Conservation (phyloP, 2,113 vertebrate genomes). For the Sylvietta virens region DNA sequence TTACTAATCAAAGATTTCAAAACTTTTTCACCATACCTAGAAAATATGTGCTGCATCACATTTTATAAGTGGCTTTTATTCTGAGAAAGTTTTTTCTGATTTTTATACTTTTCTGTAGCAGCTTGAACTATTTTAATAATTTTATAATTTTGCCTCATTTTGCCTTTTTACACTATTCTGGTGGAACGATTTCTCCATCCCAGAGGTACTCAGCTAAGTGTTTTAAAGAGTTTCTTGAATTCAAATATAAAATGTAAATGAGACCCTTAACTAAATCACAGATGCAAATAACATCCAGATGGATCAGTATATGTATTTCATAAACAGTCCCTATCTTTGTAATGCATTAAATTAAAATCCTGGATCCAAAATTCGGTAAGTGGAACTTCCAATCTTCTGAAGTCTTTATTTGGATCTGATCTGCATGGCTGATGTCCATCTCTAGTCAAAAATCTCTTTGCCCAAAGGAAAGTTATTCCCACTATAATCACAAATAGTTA, state of each 20-base stretch:
- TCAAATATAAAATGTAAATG: conserved; percentile 47
- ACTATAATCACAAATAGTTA: conserved; percentile 30
- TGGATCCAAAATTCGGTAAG: background rate
- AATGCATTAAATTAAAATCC: conserved; percentile 29
- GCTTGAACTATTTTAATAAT: background rate
- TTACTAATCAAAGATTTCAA: background rate
- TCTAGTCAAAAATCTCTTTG: conserved; percentile 35
- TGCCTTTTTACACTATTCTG: background rate
- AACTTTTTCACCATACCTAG: background rate
- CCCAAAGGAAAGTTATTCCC: conserved; percentile 41
- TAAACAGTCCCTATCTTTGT: conserved; percentile 21
- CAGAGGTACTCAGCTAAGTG: background rate
- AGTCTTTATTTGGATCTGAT: conserved; percentile 8
- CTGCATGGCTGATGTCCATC: conserved; percentile 7
- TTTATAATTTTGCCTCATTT: background rate
- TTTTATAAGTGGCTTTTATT: background rate
- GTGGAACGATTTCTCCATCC: background rate
- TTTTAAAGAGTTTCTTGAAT: conserved; percentile 25
- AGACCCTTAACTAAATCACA: conserved; percentile 37
- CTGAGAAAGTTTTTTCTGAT: background rate
- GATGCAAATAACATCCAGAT: conserved; percentile 57
- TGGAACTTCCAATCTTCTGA: conserved; percentile 5
- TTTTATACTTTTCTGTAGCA: background rate
- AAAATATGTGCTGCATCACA: background rate
- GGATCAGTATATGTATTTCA: conserved; percentile 28